A percentile compares a stretch with the other conserved stretches of the same genome.
Evolutionary conservation across 1,140 invertebrate genomes (phyloP).

Genomic region (Apolygus lucorum): DNA sequence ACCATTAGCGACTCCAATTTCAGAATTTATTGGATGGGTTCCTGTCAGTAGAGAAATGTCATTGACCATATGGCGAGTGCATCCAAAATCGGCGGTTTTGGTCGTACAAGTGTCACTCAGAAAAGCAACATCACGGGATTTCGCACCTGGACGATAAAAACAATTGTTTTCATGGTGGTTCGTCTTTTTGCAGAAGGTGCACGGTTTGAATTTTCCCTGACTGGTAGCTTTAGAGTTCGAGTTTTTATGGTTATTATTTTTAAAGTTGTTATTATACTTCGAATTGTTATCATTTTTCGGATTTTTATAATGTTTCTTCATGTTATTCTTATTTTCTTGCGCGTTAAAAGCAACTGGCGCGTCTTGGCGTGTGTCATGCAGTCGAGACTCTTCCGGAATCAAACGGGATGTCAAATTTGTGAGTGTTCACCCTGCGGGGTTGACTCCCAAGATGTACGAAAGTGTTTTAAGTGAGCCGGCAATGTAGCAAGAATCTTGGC

Average conservation of each 20-base stretch:
- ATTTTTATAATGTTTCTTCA: background rate
- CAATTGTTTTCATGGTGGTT: conserved; percentile 18
- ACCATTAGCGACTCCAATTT: background rate
- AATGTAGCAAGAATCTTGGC: background rate
- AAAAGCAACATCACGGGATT: background rate
- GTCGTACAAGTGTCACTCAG: background rate
- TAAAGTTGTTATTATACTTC: background rate
- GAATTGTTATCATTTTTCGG: conserved; percentile 1
- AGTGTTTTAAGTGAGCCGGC: background rate
- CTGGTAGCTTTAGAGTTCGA: too few relatives aligned
- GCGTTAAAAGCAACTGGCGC: background rate
- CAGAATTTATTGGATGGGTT: background rate
- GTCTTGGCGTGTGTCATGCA: background rate
- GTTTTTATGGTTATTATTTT: background rate
- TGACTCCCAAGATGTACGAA: background rate
- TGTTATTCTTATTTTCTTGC: background rate
- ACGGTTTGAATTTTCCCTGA: conserved; percentile 17
- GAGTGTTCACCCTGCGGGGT: background rate
- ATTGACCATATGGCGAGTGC: background rate
- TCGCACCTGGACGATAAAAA: conserved; percentile 18
- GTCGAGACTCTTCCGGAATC: background rate
- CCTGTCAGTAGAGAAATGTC: background rate
- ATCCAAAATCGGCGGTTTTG: conserved; percentile 1
- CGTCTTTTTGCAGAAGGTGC: conserved; percentile 19
- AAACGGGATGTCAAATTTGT: background rate